Evolutionary conservation across 2,888 invertebrate genomes (phyloP).

Genomic region (Bombylius major): DNA sequence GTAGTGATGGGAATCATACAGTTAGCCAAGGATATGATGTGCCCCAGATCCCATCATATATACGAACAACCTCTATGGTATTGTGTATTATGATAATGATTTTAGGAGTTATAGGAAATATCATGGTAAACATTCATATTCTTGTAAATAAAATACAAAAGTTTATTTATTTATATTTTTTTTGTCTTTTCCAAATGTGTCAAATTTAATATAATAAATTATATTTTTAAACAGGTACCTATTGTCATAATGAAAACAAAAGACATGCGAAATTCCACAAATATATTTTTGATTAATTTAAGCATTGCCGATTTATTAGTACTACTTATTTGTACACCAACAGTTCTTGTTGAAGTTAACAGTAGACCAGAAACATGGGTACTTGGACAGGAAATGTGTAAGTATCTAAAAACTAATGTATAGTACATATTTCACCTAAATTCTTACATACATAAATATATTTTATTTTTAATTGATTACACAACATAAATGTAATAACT

Average conservation of each 20-base stretch:
- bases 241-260: constrained; percentile 83
- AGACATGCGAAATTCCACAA: constrained; percentile 90
- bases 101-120: constrained; percentile 81
- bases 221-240: constrained; percentile 42
- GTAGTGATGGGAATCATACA: neutral
- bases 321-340: constrained; percentile 81
- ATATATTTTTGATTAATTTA: constrained; percentile 86
- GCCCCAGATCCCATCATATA: constrained; percentile 66
- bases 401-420: constrained; percentile 40
- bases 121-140: constrained; percentile 48
- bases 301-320: constrained; percentile 89
- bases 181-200: too few relatives aligned
- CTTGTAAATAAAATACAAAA: too few relatives aligned
- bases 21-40: constrained; percentile 14
- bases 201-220: too few relatives aligned
- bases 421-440: neutral
- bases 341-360: constrained; percentile 87
- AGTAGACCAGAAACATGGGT: constrained; percentile 86
- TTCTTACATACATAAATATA: neutral
- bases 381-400: constrained; percentile 84
- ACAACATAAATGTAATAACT: too few relatives aligned
- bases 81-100: constrained; percentile 81
- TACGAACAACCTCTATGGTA: constrained; percentile 76
- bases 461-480: neutral
- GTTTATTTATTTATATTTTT: too few relatives aligned